A percentile compares a stretch with the other conserved stretches of the same genome.
Conservation (phyloP, 1,140 invertebrate species). For the Nebria ingens region DNA sequence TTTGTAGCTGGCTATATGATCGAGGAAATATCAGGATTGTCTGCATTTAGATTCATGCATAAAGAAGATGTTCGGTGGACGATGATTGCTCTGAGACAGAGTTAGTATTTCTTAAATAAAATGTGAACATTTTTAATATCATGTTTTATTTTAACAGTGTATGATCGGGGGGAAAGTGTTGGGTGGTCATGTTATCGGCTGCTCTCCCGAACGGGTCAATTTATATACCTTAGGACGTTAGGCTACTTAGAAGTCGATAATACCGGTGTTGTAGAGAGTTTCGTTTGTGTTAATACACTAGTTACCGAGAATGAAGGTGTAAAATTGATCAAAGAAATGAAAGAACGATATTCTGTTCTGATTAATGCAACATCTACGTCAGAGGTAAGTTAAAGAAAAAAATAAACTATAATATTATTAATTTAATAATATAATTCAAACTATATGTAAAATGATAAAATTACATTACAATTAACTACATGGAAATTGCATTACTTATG, state of each 20-base stretch:
- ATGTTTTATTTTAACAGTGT: conserved; percentile 53
- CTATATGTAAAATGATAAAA: too few relatives aligned
- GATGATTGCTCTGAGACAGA: conserved; percentile 70
- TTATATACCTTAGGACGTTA: conserved; percentile 68
- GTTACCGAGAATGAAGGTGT: conserved; percentile 59
- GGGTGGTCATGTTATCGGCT: conserved; percentile 75
- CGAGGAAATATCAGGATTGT: conserved; percentile 67
- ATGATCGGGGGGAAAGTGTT: conserved; percentile 57
- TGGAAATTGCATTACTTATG: too few relatives aligned
- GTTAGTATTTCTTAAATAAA: conserved; percentile 42
- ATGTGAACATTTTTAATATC: neutral
- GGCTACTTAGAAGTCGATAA: conserved; percentile 68
- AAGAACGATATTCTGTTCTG: conserved; percentile 51
- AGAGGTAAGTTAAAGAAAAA: conserved; percentile 15
- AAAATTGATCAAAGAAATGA: conserved; percentile 58
- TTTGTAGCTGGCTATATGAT: conserved; percentile 75
- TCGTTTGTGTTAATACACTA: conserved; percentile 76
- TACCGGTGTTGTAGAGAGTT: conserved; percentile 62
- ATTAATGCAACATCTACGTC: conserved; percentile 34
- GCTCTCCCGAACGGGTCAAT: conserved; percentile 62
- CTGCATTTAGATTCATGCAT: conserved; percentile 79
- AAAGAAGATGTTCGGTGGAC: conserved; percentile 74
- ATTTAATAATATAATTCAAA: too few relatives aligned
- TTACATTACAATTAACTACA: too few relatives aligned
- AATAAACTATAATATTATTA: too few relatives aligned